Percentiles rank a stretch among this genome's conserved stretches.
These are phyloP conservation scores for Junonia oenone DNA, from an alignment of 2,888 invertebrate species.

Conservation along the genomic window DNA sequence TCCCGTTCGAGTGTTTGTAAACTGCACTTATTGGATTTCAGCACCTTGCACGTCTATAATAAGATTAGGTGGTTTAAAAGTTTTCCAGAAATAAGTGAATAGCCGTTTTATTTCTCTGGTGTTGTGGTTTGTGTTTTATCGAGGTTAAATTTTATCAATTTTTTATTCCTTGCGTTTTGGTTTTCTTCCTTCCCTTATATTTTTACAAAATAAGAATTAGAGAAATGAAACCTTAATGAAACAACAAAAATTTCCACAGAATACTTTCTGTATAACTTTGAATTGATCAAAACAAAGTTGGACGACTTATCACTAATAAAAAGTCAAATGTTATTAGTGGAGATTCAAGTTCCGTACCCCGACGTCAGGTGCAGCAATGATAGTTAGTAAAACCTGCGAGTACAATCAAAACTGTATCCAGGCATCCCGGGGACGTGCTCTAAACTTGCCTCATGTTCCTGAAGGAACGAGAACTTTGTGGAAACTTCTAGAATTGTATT, in stretches of 20 bases:
- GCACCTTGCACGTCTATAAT: constrained; percentile 13
- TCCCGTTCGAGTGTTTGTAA: constrained; percentile 18
- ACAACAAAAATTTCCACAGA: too few species aligned
- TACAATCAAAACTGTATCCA: constrained; percentile 16
- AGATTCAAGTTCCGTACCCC: background rate
- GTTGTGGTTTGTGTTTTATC: background rate
- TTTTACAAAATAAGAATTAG: too few species aligned
- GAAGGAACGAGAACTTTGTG: constrained; percentile 7
- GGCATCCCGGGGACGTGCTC: constrained; percentile 12
- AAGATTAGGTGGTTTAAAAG: constrained; percentile 3
- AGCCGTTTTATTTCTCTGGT: background rate
- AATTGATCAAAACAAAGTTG: too few species aligned
- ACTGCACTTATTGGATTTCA: constrained; percentile 23
- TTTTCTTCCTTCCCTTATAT: too few species aligned
- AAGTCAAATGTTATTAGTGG: background rate
- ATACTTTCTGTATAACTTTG: too few species aligned
- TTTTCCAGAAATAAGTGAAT: background rate
- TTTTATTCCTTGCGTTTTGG: too few species aligned
- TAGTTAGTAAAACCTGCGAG: constrained; percentile 9
- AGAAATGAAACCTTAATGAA: too few species aligned
- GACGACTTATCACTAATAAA: too few species aligned
- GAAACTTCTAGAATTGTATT: constrained; percentile 12
- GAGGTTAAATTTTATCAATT: background rate
- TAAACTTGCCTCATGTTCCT: constrained; percentile 6
- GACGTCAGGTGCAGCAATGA: constrained; percentile 3